Conservation (phyloP, 2,888 invertebrate species). For the Dioctria linearis region DNA sequence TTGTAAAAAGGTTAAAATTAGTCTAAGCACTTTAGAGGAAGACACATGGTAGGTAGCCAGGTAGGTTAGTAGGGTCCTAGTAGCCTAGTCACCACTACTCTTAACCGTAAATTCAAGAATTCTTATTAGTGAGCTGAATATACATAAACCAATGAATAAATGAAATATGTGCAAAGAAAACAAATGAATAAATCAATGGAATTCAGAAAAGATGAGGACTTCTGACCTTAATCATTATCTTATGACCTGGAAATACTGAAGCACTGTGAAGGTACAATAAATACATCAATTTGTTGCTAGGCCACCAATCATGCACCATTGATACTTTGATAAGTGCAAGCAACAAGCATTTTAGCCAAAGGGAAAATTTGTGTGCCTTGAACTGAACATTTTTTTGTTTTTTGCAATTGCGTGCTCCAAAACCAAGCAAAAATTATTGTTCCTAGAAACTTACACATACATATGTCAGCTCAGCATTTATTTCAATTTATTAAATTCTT, state of each 20-base stretch:
- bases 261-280: not conserved
- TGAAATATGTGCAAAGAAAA: constrained; percentile 2
- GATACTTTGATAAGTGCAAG: constrained; percentile 22
- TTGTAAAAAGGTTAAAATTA: no score
- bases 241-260: no score
- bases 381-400: constrained; percentile 7
- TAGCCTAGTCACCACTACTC: no score
- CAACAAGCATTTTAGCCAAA: constrained; percentile 9
- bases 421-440: constrained; percentile 26
- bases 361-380: constrained; percentile 5
- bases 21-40: no score
- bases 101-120: no score
- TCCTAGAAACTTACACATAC: constrained; percentile 10
- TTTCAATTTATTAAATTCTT: constrained; percentile 6
- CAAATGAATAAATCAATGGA: not conserved
- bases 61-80: no score
- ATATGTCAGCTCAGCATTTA: constrained; percentile 7
- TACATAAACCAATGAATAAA: no score
- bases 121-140: no score
- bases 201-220: no score
- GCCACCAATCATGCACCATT: constrained; percentile 18
- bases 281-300: not conserved
- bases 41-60: no score
- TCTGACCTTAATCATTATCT: no score
- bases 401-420: constrained; percentile 22